These are phyloP conservation scores for Eupeodes corollae DNA, from an alignment of 1,140 invertebrate genomes.

Conservation along the genomic window DNA sequence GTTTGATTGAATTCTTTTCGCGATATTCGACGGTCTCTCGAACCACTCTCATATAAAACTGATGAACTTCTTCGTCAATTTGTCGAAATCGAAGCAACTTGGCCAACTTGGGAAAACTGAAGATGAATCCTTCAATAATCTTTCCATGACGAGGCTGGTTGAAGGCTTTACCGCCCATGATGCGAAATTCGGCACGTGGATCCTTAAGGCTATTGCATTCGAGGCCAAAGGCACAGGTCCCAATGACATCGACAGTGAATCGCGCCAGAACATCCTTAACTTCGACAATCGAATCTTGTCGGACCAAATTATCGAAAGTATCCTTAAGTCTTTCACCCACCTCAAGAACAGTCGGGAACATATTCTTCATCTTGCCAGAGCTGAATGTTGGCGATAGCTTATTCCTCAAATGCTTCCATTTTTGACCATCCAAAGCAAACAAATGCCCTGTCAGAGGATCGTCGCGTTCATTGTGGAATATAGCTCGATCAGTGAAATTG, in stretches of 20 bases:
- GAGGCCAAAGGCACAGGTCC: conserved; percentile 37
- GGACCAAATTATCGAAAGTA: not conserved
- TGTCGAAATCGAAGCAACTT: conserved; percentile 9
- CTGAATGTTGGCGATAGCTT: conserved; percentile 50
- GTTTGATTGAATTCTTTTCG: conserved; percentile 24
- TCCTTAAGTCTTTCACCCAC: not conserved
- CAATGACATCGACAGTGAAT: conserved; percentile 36
- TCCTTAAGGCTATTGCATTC: conserved; percentile 39
- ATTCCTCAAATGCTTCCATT: conserved; percentile 45
- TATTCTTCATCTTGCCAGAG: conserved; percentile 42
- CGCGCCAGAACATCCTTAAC: conserved; percentile 36
- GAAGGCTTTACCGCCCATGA: conserved; percentile 17
- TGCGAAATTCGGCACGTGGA: conserved; percentile 36
- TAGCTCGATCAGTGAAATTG: conserved; percentile 40
- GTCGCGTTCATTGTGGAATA: conserved; percentile 37
- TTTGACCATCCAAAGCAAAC: conserved; percentile 38
- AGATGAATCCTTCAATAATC: conserved; percentile 1
- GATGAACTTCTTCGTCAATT: conserved; percentile 14
- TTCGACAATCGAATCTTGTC: conserved; percentile 9
- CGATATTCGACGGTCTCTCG: conserved; percentile 30
- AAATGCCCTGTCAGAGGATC: conserved; percentile 40
- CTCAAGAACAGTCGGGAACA: conserved; percentile 27
- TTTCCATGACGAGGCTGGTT: conserved; percentile 6
- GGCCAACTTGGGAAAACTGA: conserved; percentile 11
- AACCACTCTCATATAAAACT: conserved; percentile 33